Evolutionary conservation across 2,113 vertebrate genomes (phyloP).

Genomic region (Phoenicopterus ruber): DNA sequence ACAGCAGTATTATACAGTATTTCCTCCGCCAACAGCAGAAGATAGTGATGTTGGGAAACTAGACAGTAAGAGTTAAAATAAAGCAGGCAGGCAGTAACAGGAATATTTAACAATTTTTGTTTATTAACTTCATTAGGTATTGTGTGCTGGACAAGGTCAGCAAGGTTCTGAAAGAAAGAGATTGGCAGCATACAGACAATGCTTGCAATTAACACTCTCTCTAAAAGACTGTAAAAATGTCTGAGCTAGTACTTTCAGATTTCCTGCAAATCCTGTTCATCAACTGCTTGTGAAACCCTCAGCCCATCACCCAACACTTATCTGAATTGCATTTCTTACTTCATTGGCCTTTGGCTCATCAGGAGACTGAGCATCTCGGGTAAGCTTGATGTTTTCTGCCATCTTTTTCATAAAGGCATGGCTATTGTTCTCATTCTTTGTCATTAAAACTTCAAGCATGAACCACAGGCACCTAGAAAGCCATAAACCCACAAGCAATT

Average conservation of each 20-base stretch:
- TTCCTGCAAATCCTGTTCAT: constrained; percentile 5
- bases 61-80: neutral
- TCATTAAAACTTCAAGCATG: constrained; percentile 99
- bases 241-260: neutral
- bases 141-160: neutral
- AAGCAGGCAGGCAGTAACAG: neutral
- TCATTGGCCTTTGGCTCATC: constrained; percentile 96
- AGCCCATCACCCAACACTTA: neutral
- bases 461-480: constrained; percentile 93
- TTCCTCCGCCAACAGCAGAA: neutral
- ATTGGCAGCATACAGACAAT: neutral
- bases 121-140: neutral
- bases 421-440: constrained; percentile 99
- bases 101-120: neutral
- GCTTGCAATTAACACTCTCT: neutral
- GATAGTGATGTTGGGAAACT: neutral
- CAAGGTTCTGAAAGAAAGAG: neutral
- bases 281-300: neutral
- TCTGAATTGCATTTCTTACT: constrained; percentile 71
- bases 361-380: constrained; percentile 93
- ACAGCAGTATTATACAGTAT: neutral
- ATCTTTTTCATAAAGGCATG: constrained; percentile 98
- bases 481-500: constrained; percentile 28
- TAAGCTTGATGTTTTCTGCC: constrained; percentile 98
- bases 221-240: neutral